Base-by-base conservation (phyloP, 2,888 invertebrate genomes). In the Cheilosia vernalis region DNA sequence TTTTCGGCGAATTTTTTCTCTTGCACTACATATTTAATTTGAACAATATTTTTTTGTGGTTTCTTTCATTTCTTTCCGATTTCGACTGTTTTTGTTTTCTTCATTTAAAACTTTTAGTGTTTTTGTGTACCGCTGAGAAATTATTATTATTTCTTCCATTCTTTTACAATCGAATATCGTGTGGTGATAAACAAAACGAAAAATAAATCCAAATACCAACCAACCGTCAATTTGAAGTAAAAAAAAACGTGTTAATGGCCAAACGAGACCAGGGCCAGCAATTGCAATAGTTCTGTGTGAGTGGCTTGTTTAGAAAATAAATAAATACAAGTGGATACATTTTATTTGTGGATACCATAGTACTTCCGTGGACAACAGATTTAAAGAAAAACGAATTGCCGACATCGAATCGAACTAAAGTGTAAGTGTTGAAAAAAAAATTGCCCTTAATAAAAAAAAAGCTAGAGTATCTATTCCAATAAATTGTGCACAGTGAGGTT, bases 261-360 rank as follows among this genome's bases (percentile, higher is more conserved):
- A 77, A 85, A 81, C 67, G 72, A 85, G 81, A 85, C 81, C 81
- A 85, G 80, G 85, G 85, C 77, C 85, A 81, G 44, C 67, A 72
- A 72, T 70, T 51, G 72, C 66, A 64, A 69, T 66, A 74, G 49
- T 72, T 69, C 56, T 15, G 56, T 58, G 42, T 51, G 19, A 63
- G 56, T 77, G 30, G n/a, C 1, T 17, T 33, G n/a, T 33, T 21
- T 60, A 19, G 64, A 30, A 61, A 17, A 37, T 42, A 47, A 49
- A 49, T 21, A 40, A 51, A 40, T n/a, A 2, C 51, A 37, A 67
- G 78, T 74, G 73, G 73, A 73, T 67, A 64, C 49, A 64, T 61
- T 37, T 37, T 51, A 6, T 53, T 66, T 83, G 84, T 84, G 84
- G 84, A 84, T 84, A 84, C 60, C 27, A 7, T 27, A 51, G 42